A percentile compares a stretch with the other conserved stretches of the same genome.
These are phyloP conservation scores for Caenorhabditis sp. DNA, from an alignment of 2,888 invertebrate species.

Conservation along the genomic window DNA sequence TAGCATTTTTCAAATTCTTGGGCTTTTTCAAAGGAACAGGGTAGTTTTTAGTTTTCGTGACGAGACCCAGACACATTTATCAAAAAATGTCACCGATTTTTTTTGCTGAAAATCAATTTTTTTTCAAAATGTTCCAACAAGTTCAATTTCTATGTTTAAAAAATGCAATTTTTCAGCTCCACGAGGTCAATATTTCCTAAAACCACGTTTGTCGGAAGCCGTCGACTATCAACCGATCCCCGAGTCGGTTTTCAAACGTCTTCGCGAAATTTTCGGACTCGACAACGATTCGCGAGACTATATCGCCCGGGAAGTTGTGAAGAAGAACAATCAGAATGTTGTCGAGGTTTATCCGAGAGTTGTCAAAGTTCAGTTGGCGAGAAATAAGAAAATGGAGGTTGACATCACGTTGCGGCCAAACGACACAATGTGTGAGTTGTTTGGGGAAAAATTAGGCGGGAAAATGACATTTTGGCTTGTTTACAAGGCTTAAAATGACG, in stretches of 20 bases:
- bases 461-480: background rate
- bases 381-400: slow-evolving; percentile 27
- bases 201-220: slow-evolving; percentile 43
- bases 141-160: too few species aligned
- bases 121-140: too few species aligned
- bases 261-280: slow-evolving; percentile 41
- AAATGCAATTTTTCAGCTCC: slow-evolving; percentile 36
- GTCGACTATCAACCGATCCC: slow-evolving; percentile 55
- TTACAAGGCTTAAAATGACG: too few species aligned
- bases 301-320: slow-evolving; percentile 50
- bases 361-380: slow-evolving; percentile 50
- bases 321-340: slow-evolving; percentile 14
- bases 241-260: slow-evolving; percentile 31
- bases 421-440: slow-evolving; percentile 48
- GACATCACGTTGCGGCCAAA: slow-evolving; percentile 29
- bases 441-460: background rate
- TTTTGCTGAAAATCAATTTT: too few species aligned
- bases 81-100: too few species aligned
- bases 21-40: too few species aligned
- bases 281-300: slow-evolving; percentile 54
- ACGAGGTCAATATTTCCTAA: slow-evolving; percentile 27
- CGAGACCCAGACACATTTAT: too few species aligned
- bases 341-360: slow-evolving; percentile 60
- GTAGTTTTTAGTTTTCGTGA: too few species aligned
- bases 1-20: too few species aligned